Evolutionary conservation across 2,113 vertebrate genomes (phyloP), one percentile per base, ranked within the genome.

Genomic region (Hemichromis elongatus): DNA sequence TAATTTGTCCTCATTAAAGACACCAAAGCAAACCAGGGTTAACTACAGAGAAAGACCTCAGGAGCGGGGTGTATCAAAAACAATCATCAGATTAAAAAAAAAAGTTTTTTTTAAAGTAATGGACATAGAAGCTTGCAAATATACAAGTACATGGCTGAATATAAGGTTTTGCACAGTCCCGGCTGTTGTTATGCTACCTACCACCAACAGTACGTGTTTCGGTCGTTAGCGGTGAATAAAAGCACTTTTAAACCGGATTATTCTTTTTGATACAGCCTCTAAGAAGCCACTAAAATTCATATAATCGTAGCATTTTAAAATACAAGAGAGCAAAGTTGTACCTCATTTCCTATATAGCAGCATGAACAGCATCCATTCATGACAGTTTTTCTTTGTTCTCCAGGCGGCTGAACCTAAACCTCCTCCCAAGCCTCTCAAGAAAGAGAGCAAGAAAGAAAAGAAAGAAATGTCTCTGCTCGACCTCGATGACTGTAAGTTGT

Each of bases 401-500:
- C 83, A 96, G 96, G 68, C 82, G 2, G 77, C 87, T 45, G 86
- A 89, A 68, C 92, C 96, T 61, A 98, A 96, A 91, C 93, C 95
- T 0, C 30, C 91, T 3, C 55, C 95, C 1, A 97, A 96, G 87
- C 90, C 94, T 9, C 77, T 92, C 37, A 96, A 95, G 88, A 96
- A 95, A 79, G 94, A 96, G 26, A 79, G 88, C 85, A 96, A 95
- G 90, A 95, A 95, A 21, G 94, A 96, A 80, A 86, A 96, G 90
- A 97, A 97, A 90, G 98, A 99, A 93, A 97, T 99, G 95, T 99
- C 99, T 66, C 93, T 99, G 68, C 97, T 99, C 0, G 98, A 99
- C 88, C 96, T 99, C 16, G 99, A 99, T 82, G 98, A 99, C 77
- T 99, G 98, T 99, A 94, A 98, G 98, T 86, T 63, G 33, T 63